These are phyloP conservation scores for Heliconius hewitsoni DNA, from an alignment of 1,140 invertebrate species.

Conservation along the genomic window DNA sequence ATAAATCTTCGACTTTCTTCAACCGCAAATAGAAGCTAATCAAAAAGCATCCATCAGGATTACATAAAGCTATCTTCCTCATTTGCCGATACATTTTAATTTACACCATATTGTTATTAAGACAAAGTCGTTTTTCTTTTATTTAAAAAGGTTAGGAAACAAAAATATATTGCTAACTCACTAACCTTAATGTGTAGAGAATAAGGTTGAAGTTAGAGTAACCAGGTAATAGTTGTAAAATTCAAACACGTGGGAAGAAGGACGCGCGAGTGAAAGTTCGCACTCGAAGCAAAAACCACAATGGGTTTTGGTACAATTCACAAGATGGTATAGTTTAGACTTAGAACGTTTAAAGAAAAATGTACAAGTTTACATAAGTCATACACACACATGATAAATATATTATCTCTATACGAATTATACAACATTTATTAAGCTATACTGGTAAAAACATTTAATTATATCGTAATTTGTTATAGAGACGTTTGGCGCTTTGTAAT, in stretches of 20 bases:
- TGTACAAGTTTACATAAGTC: no score
- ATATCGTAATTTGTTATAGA: no score
- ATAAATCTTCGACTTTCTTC: conserved; percentile 6
- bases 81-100: not conserved
- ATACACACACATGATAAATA: no score
- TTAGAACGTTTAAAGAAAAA: no score
- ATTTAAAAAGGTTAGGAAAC: not conserved
- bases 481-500: no score
- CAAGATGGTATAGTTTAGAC: not conserved
- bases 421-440: no score
- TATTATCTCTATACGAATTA: no score
- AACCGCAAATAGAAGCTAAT: conserved; percentile 7
- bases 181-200: not conserved
- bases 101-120: not conserved
- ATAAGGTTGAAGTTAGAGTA: not conserved
- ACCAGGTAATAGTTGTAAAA: not conserved
- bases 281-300: conserved; percentile 40
- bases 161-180: not conserved
- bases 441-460: no score
- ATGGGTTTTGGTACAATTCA: conserved; percentile 26
- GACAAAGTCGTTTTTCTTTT: not conserved
- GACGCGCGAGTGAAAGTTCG: conserved; percentile 43
- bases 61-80: conserved; percentile 25
- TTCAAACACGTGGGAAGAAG: conserved; percentile 29
- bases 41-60: conserved; percentile 24